Evolutionary conservation across 1,140 invertebrate species (phyloP), one percentile per base, ranked within the genome.

Genomic region (Nixonia krombeini): DNA sequence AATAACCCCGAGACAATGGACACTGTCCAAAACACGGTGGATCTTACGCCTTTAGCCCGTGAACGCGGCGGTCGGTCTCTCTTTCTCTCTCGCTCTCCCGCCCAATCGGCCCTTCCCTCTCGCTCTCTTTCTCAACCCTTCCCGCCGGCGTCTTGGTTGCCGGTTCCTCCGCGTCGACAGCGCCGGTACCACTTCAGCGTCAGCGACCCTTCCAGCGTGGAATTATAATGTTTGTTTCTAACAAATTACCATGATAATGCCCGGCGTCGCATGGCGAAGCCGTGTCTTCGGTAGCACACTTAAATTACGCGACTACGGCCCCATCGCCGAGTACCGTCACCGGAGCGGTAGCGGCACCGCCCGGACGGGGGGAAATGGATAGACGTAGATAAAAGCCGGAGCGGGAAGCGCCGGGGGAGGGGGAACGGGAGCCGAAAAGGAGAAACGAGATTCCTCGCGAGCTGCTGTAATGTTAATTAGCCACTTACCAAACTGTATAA

Each of bases 201-300:
- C 62, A 53, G 41, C n/a, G n/a, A n/a, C 50, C 42, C 72, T 62
- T 50, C 53, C 51, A 66, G 31, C 67, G 21, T 66, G 73, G 76
- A 82, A 83, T 85, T 84, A 84, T 84, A 83, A 85, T 83, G 82
- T 85, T 85, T 85, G 83, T 85, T 85, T 83, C 82, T 83, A 85
- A 85, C 83, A 84, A 85, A 85, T 84, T 85, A 84, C 81, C 83
- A 85, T 85, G 82, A 85, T 85, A 85, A 85, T 85, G 73, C 73
- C 72, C 72, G 69, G 75, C 75, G 62, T 62, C 62, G 74, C 69
- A 67, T 65, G 44, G 66, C 56, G n/a, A n/a, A n/a, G n/a, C n/a
- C n/a, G n/a, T n/a, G 79, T 79, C 80, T 80, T 82, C 74, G 76
- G 75, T 83, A 72, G 76, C 74, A 78, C 72, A 78, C 76, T 81